Evolutionary conservation across 2,113 vertebrate genomes (phyloP), one percentile per base, ranked within the genome.

Genomic region (Misgurnus mizolepis): DNA sequence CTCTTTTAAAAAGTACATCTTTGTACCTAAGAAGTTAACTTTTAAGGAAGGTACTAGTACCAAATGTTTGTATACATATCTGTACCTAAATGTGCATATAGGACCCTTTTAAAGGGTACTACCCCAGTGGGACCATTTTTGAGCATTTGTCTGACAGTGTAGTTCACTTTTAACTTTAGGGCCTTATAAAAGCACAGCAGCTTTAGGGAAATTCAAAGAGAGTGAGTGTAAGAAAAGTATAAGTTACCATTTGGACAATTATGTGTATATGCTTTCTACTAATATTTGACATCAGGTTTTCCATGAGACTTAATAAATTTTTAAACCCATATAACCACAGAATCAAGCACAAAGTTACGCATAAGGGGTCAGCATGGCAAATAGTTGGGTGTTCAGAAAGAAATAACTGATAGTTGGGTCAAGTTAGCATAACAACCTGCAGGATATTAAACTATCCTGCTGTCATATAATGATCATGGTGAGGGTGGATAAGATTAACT

Each of bases 321-420:
- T 56, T 56, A 17, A 14, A 62, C 74, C 50, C 84, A 82, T 34
- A 69, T 41, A 62, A 76, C 61, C 50, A 56, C 74, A 64, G 22
- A 75, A 39, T 39, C 45, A 7, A 27, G 10, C 64, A 17, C 5
- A 53, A 34, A 53, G 15, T 69, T 53, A 53, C 47, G 11, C 47
- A 34, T 15, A 56, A 56, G 7, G 47, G 22, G 47, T 17, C 47
- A 69, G 14, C 3, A 6, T 34, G 17, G 17, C 55, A 18, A 58
- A n/a, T 58, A 10, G 9, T 11, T 53, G 7, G 55, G 15, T 15
- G 22, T 70, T 53, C 47, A 70, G 50, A 2, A 53, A 53, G 27
- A 70, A 39, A 53, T 7, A 58, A 58, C 17, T 58, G 15, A 56
- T 0, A n/a, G 14, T 49, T 12, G 10, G 0, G 11, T 4, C 50